Base-by-base conservation (phyloP, 2,797 vertebrate species). In the Channa striata region DNA sequence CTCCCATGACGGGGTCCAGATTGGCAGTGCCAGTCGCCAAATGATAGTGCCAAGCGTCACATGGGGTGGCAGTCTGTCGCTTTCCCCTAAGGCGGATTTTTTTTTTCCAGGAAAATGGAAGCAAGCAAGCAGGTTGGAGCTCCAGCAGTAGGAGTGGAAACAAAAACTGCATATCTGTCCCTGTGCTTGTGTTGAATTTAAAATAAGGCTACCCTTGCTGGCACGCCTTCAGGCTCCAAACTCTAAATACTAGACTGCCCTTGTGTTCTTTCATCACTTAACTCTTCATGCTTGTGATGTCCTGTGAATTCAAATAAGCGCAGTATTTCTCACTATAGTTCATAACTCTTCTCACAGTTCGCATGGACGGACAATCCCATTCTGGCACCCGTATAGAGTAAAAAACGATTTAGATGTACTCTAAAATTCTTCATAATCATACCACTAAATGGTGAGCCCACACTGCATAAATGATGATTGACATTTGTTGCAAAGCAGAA, bases 31-130 rank as follows among this genome's bases (percentile, higher is more conserved):
- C 78, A 75, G 82, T 52, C 76, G 71, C 79, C 89, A 86, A 86
- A 84, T 51, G 50, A 59, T 25, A 59, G 61, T 34, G 84, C 78
- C 87, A 91, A 80, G 85, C 59, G 8, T 87, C 90, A 88, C 72
- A 72, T 81, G 66, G 85, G 79, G 88, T 37, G 3, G 58, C 88
- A 82, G 90, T 92, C 91, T 94, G 93, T 91, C 76, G 42, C 82
- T 89, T 74, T 49, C 67, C 81, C 87, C 81, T n/a, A 8, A 76
- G 75, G 81, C 79, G 6, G 7, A 23, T 11, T 79, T 59, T 56
- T 53, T 21, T 16, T 67, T 62, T 59, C 21, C 40, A 21, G 72
- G 59, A 67, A 75, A 74, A 73, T 11, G 50, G 68, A 82, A 75
- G 71, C 33, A 2, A 75, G 71, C 33, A 2, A 73, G 73, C 17